These are phyloP conservation scores for Macrotrachela quadricornifera DNA, from an alignment of 1,140 invertebrate genomes.

Conservation along the genomic window DNA sequence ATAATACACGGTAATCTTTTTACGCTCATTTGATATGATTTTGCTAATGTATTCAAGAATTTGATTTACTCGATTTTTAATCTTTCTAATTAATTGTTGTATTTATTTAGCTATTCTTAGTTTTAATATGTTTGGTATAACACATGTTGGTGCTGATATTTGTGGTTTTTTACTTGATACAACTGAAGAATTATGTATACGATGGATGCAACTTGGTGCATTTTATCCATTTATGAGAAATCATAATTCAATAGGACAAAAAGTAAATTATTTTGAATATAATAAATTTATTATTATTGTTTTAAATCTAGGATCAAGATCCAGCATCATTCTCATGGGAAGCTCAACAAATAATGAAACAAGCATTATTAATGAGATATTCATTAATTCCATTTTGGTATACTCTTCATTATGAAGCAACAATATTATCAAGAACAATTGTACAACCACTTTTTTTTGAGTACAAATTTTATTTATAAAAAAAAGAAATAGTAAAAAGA, in stretches of 20 bases:
- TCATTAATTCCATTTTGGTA: constrained; percentile 57
- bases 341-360: constrained; percentile 18
- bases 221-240: constrained; percentile 31
- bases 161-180: constrained; percentile 63
- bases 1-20: constrained; percentile 23
- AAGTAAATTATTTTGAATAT: too few relatives aligned
- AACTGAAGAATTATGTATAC: constrained; percentile 37
- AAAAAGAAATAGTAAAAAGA: too few relatives aligned
- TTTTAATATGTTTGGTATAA: constrained; percentile 6
- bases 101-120: constrained; percentile 10
- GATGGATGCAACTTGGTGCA: constrained; percentile 39
- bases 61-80: too few relatives aligned
- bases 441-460: constrained; percentile 47
- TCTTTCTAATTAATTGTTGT: too few relatives aligned
- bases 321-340: constrained; percentile 14
- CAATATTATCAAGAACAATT: constrained; percentile 46
- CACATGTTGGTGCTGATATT: constrained; percentile 61
- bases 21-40: too few relatives aligned
- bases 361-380: constrained; percentile 46
- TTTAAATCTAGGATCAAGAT: constrained; percentile 15
- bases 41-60: too few relatives aligned
- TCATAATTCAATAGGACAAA: constrained; percentile 15
- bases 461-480: constrained; percentile 9
- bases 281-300: too few relatives aligned
- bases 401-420: constrained; percentile 46